A percentile compares a stretch with the other conserved stretches of the same genome.
phyloP scores from a whole-genome alignment of 2,113 vertebrate genomes.

The Cyprinodon brontotheroides region DNA sequence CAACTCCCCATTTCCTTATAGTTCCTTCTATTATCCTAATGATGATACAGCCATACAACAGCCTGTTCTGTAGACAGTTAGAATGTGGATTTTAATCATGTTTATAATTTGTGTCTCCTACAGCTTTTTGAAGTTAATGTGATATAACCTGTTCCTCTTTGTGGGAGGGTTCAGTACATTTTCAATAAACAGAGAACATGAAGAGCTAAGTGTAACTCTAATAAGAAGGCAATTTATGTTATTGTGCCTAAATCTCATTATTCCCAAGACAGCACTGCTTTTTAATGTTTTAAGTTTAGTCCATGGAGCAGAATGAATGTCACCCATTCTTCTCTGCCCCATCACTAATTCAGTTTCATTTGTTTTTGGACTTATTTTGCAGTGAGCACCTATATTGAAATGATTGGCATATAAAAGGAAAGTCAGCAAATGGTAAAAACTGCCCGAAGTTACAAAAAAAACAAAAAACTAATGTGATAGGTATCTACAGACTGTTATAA shows the following conservation, averaged over 20 bases:
- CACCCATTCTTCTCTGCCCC: background rate
- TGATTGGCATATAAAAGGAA: too few relatives aligned
- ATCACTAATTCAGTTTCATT: background rate
- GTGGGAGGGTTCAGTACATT: slow-evolving; percentile 27
- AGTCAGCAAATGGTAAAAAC: too few relatives aligned
- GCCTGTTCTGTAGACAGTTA: slow-evolving; percentile 11
- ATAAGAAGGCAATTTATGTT: too few relatives aligned
- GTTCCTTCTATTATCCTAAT: slow-evolving; percentile 31
- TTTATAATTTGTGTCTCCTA: slow-evolving; percentile 20
- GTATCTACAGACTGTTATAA: too few relatives aligned
- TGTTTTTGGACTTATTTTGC: background rate
- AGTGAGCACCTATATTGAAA: background rate
- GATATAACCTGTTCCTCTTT: slow-evolving; percentile 13
- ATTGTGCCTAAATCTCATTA: background rate
- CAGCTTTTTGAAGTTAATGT: background rate
- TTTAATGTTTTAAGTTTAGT: background rate
- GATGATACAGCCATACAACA: slow-evolving; percentile 16
- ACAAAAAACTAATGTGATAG: too few relatives aligned
- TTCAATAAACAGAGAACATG: slow-evolving; percentile 5
- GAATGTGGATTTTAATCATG: slow-evolving; percentile 16
- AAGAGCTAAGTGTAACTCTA: too few relatives aligned
- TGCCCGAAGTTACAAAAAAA: too few relatives aligned
- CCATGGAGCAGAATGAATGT: background rate
- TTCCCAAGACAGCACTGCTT: background rate
- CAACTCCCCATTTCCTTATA: slow-evolving; percentile 43